phyloP scores from a whole-genome alignment of 1,140 invertebrate species.

The Diorhabda carinulata region DNA sequence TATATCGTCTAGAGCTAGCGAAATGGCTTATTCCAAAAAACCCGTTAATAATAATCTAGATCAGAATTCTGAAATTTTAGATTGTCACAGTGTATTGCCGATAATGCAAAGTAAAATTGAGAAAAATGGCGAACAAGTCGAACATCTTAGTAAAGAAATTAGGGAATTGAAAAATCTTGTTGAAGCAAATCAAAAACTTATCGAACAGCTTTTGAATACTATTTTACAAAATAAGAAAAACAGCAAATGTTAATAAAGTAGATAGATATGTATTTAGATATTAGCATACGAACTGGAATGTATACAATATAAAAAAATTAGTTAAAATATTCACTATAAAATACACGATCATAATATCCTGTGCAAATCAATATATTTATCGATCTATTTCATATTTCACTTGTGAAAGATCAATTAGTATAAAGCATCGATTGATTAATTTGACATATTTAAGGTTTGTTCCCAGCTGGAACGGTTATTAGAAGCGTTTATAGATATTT shows the following conservation, averaged over 20 bases:
- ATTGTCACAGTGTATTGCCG: conserved; percentile 49
- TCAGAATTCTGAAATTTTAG: conserved; percentile 50
- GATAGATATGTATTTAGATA: background rate
- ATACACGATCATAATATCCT: background rate
- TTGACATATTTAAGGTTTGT: no score
- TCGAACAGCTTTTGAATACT: conserved; percentile 19
- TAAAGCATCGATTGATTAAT: background rate
- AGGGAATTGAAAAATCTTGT: conserved; percentile 55
- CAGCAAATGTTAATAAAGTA: conserved; percentile 5
- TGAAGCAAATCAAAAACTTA: conserved; percentile 33
- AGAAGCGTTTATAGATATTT: no score
- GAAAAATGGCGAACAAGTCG: conserved; percentile 58
- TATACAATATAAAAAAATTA: background rate
- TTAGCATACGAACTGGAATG: background rate
- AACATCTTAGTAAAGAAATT: conserved; percentile 58
- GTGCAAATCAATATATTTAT: background rate
- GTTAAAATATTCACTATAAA: no score
- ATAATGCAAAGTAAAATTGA: conserved; percentile 59
- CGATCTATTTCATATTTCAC: background rate
- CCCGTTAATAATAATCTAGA: conserved; percentile 58
- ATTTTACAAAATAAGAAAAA: conserved; percentile 23
- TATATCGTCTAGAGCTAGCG: conserved; percentile 55
- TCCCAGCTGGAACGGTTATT: no score
- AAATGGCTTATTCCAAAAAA: conserved; percentile 56
- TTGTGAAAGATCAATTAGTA: background rate